A percentile compares a stretch with the other conserved stretches of the same genome.
These are phyloP conservation scores for Apis florea DNA, from an alignment of 1,140 invertebrate genomes.

Conservation along the genomic window DNA sequence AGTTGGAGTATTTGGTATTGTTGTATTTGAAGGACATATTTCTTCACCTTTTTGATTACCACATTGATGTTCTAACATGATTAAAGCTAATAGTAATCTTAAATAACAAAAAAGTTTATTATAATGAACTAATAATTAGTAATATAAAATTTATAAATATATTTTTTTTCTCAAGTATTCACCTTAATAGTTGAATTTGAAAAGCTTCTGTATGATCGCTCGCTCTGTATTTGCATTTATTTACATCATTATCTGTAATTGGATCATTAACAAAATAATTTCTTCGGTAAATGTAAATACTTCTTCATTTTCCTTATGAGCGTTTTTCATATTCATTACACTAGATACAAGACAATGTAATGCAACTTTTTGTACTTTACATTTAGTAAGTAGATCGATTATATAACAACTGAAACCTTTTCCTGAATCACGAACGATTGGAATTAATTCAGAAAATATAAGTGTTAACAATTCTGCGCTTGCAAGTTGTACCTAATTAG, in stretches of 20 bases:
- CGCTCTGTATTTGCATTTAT: conserved; percentile 82
- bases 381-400: conserved; percentile 88
- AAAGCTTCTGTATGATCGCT: conserved; percentile 88
- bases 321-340: conserved; percentile 84
- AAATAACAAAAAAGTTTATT: conserved; percentile 50
- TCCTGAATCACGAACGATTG: conserved; percentile 91
- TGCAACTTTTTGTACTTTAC: conserved; percentile 94
- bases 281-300: conserved; percentile 89
- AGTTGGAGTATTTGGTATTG: conserved; percentile 71
- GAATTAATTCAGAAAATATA: conserved; percentile 88
- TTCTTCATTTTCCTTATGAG: conserved; percentile 78
- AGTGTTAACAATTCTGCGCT: conserved; percentile 89
- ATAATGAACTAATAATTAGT: too few relatives aligned
- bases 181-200: conserved; percentile 88
- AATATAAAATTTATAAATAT: not conserved
- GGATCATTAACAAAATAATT: conserved; percentile 92
- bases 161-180: conserved; percentile 12
- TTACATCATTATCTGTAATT: conserved; percentile 75
- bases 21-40: conserved; percentile 52
- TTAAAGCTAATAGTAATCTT: conserved; percentile 86
- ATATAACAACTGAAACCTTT: conserved; percentile 92
- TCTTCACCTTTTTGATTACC: conserved; percentile 81
- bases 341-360: conserved; percentile 91
- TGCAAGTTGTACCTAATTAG: conserved; percentile 85
- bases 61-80: conserved; percentile 89